phyloP scores from a whole-genome alignment of 1,140 invertebrate genomes.

The Brachionus rubens region DNA sequence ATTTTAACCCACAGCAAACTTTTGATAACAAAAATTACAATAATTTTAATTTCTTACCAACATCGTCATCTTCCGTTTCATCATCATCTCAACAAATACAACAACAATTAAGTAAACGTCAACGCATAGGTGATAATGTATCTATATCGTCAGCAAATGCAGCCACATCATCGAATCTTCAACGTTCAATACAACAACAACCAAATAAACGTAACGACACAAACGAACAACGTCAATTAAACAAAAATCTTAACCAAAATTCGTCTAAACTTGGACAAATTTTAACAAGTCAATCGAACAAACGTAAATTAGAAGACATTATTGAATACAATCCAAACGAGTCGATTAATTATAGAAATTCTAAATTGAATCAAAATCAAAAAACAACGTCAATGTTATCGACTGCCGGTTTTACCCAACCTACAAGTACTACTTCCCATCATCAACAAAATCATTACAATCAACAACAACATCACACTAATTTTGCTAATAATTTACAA shows the following conservation, averaged over 20 bases:
- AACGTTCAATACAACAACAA: background rate
- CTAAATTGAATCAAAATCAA: background rate
- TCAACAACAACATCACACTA: background rate
- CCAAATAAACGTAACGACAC: background rate
- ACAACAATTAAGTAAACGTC: conserved; percentile 22
- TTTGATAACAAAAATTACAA: background rate
- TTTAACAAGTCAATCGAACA: background rate
- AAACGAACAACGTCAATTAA: background rate
- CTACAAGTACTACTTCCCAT: background rate
- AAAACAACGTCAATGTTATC: conserved; percentile 20
- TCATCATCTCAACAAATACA: background rate
- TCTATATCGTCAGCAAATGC: background rate
- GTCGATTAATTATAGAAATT: background rate
- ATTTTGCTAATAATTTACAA: conserved; percentile 13
- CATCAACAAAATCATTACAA: background rate
- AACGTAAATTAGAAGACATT: conserved; percentile 17
- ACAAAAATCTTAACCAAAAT: background rate
- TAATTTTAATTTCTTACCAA: background rate
- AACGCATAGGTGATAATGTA: background rate
- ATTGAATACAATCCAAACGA: conserved; percentile 36
- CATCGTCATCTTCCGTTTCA: background rate
- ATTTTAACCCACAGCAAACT: background rate
- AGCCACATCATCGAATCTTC: background rate
- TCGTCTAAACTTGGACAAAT: background rate
- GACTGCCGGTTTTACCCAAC: background rate